Evolutionary conservation across 1,140 invertebrate genomes (phyloP).

Genomic region (Zaprionus tsacasi): DNA sequence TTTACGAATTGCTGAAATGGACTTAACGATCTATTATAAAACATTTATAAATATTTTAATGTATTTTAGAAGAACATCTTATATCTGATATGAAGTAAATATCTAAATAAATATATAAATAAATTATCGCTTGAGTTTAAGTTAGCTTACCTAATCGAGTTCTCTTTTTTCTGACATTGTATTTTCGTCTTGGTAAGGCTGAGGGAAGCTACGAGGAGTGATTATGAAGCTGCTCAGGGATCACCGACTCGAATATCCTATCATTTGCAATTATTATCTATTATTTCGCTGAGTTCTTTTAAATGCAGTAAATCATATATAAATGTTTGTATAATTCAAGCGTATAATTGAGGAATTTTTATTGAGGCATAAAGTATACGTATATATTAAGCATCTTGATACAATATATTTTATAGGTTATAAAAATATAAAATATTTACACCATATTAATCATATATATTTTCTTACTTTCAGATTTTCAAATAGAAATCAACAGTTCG

Average conservation of each 20-base stretch:
- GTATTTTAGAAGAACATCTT: background rate
- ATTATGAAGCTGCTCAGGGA: background rate
- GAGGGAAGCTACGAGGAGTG: background rate
- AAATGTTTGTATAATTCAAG: background rate
- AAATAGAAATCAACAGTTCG: background rate
- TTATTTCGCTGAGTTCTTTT: background rate
- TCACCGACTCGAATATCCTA: background rate
- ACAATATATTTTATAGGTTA: too few relatives aligned
- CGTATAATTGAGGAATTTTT: background rate
- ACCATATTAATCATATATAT: background rate
- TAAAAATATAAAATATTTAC: too few relatives aligned
- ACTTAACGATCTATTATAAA: background rate
- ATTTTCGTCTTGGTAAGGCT: background rate
- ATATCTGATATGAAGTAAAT: too few relatives aligned
- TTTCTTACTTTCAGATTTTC: constrained; percentile 1
- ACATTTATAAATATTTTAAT: background rate
- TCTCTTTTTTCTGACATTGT: background rate
- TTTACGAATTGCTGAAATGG: too few relatives aligned
- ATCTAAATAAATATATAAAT: too few relatives aligned
- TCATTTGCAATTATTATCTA: background rate
- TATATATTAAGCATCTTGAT: too few relatives aligned
- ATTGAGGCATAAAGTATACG: background rate
- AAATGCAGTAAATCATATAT: background rate
- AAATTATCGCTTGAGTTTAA: too few relatives aligned
- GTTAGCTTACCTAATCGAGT: too few relatives aligned